Conservation (phyloP, 1,140 invertebrate species). For the Meteorus sp. region DNA sequence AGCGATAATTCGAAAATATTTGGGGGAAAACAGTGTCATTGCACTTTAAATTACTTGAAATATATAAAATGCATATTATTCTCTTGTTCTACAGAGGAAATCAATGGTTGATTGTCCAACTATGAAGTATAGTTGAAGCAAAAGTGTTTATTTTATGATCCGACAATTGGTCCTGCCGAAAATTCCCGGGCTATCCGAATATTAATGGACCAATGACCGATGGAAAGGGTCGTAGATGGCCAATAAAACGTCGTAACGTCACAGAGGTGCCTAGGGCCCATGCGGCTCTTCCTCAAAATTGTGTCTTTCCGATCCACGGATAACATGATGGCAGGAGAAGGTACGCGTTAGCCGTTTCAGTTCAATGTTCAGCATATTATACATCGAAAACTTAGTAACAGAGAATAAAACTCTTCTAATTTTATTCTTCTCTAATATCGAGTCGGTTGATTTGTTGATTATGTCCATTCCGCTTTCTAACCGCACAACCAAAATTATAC, state of each 20-base stretch:
- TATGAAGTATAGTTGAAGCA: no score
- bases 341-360: not conserved
- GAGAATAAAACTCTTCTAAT: not conserved
- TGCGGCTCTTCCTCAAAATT: slow-evolving; percentile 60
- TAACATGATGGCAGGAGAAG: slow-evolving; percentile 39
- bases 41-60: slow-evolving; percentile 35
- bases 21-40: slow-evolving; percentile 59
- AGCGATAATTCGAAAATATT: slow-evolving; percentile 43
- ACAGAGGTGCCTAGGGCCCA: slow-evolving; percentile 54
- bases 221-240: slow-evolving; percentile 51
- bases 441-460: slow-evolving; percentile 59
- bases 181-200: slow-evolving; percentile 35
- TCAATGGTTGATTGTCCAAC: slow-evolving; percentile 12
- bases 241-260: slow-evolving; percentile 49
- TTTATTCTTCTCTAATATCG: slow-evolving; percentile 39
- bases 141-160: no score
- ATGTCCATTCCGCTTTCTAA: slow-evolving; percentile 57
- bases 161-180: slow-evolving; percentile 43
- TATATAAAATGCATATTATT: slow-evolving; percentile 7
- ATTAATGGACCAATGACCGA: slow-evolving; percentile 45
- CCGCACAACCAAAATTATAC: no score
- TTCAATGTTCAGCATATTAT: not conserved
- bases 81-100: slow-evolving; percentile 11
- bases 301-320: slow-evolving; percentile 58
- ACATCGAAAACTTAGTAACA: no score